Conservation (phyloP, 2,797 vertebrate species). For the Eospalax fontanierii region DNA sequence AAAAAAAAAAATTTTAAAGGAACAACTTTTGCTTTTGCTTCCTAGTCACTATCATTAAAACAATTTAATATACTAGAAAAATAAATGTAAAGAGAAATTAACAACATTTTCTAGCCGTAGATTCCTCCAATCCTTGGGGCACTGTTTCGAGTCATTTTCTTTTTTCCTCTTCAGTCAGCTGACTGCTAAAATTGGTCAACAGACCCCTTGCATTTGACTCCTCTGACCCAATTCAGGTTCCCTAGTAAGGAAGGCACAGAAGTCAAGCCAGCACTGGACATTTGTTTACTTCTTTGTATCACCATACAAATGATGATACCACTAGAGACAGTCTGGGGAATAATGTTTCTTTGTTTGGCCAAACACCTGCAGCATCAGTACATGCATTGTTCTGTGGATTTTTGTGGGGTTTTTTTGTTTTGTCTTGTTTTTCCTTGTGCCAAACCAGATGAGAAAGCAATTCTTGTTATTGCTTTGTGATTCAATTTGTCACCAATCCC, state of each 20-base stretch:
- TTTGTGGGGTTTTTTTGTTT: too few species aligned
- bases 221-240: constrained; percentile 72
- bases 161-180: constrained; percentile 65
- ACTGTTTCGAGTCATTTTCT: constrained; percentile 4
- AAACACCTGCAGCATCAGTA: constrained; percentile 81
- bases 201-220: constrained; percentile 28
- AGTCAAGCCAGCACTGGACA: constrained; percentile 37
- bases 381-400: constrained; percentile 67
- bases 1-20: too few species aligned
- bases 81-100: neutral
- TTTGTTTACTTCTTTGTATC: constrained; percentile 81
- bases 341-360: constrained; percentile 80
- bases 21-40: neutral
- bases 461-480: constrained; percentile 73
- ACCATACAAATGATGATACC: constrained; percentile 73
- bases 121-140: neutral
- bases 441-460: constrained; percentile 78
- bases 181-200: constrained; percentile 52
- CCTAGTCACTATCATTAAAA: neutral
- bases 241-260: neutral
- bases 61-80: constrained; percentile 13
- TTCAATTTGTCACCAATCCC: neutral
- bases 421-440: neutral
- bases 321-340: constrained; percentile 70
- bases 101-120: constrained; percentile 16